Evolutionary conservation across 2,888 invertebrate species (phyloP), one percentile per base, ranked within the genome.

Genomic region (Spialia ferax): DNA sequence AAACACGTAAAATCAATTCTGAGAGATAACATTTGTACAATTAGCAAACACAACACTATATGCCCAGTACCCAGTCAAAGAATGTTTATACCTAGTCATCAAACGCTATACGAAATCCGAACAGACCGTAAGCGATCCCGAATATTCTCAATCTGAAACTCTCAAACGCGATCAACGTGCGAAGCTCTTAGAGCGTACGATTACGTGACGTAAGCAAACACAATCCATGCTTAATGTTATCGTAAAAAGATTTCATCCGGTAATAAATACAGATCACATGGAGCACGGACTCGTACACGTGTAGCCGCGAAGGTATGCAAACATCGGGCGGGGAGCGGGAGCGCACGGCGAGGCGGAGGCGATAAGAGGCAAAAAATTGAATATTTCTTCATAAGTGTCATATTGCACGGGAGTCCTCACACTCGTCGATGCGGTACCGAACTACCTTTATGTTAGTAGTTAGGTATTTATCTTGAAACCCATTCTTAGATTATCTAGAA

Each of bases 271-370:
- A 60, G 60, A 60, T 60, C 60, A 60, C 45, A 60, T 60, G 60
- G 60, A 32, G 48, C 45, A 60, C 48, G 60, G 60, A 32, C 23
- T 11, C n/a, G 13, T 48, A 29, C 60, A 60, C 60, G 60, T 60
- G 60, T 60, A 60, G 48, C 45, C 42, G 45, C 45, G 59, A 10
- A 42, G 42, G 59, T 38, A 59, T 38, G 57, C 55, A 56, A 57
- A 38, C 57, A 56, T 35, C 57, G 15, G 35, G 35, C 3, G 35
- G n/a, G n/a, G n/a, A n/a, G n/a, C n/a, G n/a, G n/a, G n/a, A n/a
- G n/a, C n/a, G n/a, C n/a, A n/a, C n/a, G n/a, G n/a, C n/a, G n/a
- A n/a, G n/a, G n/a, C n/a, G n/a, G n/a, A n/a, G n/a, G 48, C 38
- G 57, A 57, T 57, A 57, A 57, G 57, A 38, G 35, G 35, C 29